Evolutionary conservation across 2,888 invertebrate genomes (phyloP).

Genomic region (Drosophila anomelani): DNA sequence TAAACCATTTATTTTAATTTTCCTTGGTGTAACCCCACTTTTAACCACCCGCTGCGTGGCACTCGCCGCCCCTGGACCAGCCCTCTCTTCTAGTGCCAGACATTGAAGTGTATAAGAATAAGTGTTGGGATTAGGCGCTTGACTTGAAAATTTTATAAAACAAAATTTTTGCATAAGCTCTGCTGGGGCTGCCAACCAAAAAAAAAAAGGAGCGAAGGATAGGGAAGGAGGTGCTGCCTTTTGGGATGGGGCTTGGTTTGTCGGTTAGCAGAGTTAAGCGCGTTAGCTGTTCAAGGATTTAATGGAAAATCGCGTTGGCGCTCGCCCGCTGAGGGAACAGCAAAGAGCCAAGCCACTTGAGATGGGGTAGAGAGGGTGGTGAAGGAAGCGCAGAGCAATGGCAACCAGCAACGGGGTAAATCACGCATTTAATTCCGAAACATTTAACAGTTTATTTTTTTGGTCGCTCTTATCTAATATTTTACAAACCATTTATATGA

Average conservation of each 20-base stretch:
- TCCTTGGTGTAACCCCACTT: conserved; percentile 3
- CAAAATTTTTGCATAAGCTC: conserved; percentile 80
- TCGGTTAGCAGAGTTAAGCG: conserved; percentile 69
- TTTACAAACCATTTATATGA: conserved; percentile 84
- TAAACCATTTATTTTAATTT: background rate
- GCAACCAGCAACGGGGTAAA: conserved; percentile 73
- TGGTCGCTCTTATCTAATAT: conserved; percentile 67
- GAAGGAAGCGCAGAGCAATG: conserved; percentile 7
- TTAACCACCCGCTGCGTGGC: conserved; percentile 13
- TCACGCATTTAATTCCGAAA: conserved; percentile 83
- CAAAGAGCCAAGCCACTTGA: conserved; percentile 36
- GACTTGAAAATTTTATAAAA: conserved; percentile 80
- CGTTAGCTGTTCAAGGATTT: conserved; percentile 79
- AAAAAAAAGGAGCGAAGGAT: conserved; percentile 6
- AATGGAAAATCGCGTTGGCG: conserved; percentile 71
- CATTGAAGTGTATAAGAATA: conserved; percentile 80
- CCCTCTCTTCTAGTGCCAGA: conserved; percentile 59
- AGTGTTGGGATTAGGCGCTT: conserved; percentile 81
- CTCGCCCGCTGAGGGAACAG: conserved; percentile 44
- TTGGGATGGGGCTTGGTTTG: conserved; percentile 22
- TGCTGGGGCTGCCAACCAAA: conserved; percentile 48
- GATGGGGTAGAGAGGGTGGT: conserved; percentile 1
- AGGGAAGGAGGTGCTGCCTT: conserved; percentile 17
- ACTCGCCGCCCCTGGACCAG: background rate
- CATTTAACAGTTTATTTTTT: conserved; percentile 77